Conservation (phyloP, 2,888 invertebrate species). For the Cantharis lateralis region DNA sequence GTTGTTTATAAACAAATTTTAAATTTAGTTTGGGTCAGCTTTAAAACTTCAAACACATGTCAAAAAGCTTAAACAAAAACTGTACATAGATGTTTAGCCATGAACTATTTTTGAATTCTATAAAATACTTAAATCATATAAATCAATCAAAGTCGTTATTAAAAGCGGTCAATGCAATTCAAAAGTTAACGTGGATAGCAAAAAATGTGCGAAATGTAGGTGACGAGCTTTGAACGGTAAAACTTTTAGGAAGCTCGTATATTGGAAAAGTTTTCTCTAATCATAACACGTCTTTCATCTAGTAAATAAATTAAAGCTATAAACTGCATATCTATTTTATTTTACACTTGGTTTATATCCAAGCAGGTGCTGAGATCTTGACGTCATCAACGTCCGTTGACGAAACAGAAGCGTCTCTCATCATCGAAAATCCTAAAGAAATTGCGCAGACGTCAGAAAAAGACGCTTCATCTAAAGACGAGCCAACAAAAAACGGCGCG, state of each 20-base stretch:
- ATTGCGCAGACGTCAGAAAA: conserved; percentile 48
- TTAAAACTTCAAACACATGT: not conserved
- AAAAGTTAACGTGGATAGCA: not conserved
- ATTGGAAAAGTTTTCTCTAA: not conserved
- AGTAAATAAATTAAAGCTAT: conserved; percentile 16
- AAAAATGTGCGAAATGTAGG: not conserved
- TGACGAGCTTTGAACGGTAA: not conserved
- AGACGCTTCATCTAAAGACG: conserved; percentile 47
- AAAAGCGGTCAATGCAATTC: conserved; percentile 5
- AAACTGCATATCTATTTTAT: conserved; percentile 24
- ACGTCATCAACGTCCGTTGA: conserved; percentile 41
- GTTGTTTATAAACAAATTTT: not conserved
- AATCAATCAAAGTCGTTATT: conserved; percentile 14
- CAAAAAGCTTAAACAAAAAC: conserved; percentile 1
- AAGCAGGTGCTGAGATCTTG: conserved; percentile 54
- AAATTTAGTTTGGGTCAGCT: not conserved
- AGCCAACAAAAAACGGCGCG: conserved; percentile 33
- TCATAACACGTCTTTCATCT: conserved; percentile 9
- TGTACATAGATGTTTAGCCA: not conserved
- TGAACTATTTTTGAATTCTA: conserved; percentile 12
- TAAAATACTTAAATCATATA: conserved; percentile 2
- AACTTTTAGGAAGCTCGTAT: not conserved
- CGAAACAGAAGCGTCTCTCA: conserved; percentile 24
- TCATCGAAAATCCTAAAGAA: conserved; percentile 3
- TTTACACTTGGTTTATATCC: conserved; percentile 26